Conservation (phyloP, 92 coral and sea anemone species). For the Montipora capitata region DNA sequence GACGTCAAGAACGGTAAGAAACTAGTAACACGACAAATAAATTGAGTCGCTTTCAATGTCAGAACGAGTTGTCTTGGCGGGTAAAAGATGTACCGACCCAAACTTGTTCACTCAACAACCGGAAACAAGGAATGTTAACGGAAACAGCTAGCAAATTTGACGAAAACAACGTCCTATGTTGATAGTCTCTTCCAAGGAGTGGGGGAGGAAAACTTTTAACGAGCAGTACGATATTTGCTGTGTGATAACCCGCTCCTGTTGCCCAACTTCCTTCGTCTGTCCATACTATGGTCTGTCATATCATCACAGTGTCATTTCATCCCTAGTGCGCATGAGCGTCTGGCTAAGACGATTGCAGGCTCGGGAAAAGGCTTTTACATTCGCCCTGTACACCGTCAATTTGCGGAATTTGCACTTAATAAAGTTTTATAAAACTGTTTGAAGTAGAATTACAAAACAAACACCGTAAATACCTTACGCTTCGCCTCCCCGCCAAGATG, state of each 20-base stretch:
- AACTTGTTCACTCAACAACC: conserved; percentile 27
- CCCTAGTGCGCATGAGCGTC: conserved; percentile 69
- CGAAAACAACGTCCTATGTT: conserved; percentile 6
- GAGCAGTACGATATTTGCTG: neutral
- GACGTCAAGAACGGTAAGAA: neutral
- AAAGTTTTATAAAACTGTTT: too few relatives aligned
- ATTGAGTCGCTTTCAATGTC: neutral
- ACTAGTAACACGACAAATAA: neutral
- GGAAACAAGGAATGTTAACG: conserved; percentile 46
- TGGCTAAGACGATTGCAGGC: conserved; percentile 39
- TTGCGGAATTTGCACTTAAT: too few relatives aligned
- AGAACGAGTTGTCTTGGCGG: conserved; percentile 33
- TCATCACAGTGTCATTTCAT: conserved; percentile 70
- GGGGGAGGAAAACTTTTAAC: conserved; percentile 13
- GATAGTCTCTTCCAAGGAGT: neutral
- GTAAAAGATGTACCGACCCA: conserved; percentile 8
- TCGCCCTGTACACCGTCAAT: neutral
- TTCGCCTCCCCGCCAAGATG: too few relatives aligned
- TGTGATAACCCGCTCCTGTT: conserved; percentile 22
- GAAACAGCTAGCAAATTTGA: conserved; percentile 30
- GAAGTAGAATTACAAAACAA: too few relatives aligned
- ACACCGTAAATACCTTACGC: too few relatives aligned
- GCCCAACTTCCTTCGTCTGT: conserved; percentile 84
- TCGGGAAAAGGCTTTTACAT: neutral
- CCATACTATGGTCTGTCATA: conserved; percentile 17